Conservation (phyloP, 2,113 vertebrate species). For the Ellobius talpinus region DNA sequence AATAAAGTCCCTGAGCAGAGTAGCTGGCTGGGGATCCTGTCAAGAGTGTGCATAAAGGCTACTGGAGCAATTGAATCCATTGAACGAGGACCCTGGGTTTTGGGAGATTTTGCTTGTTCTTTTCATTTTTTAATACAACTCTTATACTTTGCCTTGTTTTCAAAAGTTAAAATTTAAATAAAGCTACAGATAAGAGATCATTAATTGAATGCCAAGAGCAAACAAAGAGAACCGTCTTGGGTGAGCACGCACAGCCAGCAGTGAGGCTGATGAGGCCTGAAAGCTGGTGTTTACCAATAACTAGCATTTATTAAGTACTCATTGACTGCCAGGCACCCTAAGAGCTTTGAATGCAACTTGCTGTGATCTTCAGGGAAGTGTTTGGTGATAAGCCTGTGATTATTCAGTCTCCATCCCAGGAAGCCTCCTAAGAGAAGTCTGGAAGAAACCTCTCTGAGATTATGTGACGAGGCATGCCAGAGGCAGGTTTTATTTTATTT, state of each 20-base stretch:
- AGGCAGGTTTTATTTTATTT: constrained; percentile 2
- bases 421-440: neutral
- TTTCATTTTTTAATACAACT: constrained; percentile 26
- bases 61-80: neutral
- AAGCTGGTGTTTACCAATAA: neutral
- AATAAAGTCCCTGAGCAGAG: neutral
- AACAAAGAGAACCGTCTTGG: constrained; percentile 27
- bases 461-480: neutral
- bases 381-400: neutral
- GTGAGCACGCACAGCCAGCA: neutral
- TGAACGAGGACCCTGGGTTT: neutral
- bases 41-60: neutral
- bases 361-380: neutral
- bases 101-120: neutral
- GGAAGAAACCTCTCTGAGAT: neutral
- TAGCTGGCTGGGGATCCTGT: neutral
- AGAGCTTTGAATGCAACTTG: neutral
- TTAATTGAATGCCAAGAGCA: constrained; percentile 36
- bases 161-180: constrained; percentile 57
- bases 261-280: neutral
- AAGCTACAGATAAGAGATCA: constrained; percentile 8
- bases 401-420: neutral
- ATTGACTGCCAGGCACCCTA: neutral
- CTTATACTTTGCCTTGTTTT: constrained; percentile 20
- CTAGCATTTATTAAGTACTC: neutral